Evolutionary conservation across 2,888 invertebrate species (phyloP).

Genomic region (Catocala nupta): DNA sequence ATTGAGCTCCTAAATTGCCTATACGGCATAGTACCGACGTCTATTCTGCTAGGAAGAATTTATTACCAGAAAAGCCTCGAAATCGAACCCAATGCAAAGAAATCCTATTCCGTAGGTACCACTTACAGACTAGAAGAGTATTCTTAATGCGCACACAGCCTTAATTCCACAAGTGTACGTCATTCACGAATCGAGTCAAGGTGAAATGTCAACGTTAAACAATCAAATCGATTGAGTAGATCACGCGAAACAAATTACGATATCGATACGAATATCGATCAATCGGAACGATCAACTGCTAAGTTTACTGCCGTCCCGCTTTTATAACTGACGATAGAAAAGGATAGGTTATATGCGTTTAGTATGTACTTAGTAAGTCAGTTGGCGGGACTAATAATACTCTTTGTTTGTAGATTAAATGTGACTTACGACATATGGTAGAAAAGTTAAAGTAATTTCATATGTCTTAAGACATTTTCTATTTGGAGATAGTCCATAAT

Average conservation of each 20-base stretch:
- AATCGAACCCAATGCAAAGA: too few species aligned
- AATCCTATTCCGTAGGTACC: background rate
- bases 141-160: background rate
- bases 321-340: slow-evolving; percentile 2
- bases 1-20: too few species aligned
- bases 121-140: background rate
- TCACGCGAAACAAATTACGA: slow-evolving; percentile 56
- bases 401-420: slow-evolving; percentile 17
- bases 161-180: slow-evolving; percentile 19
- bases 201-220: slow-evolving; percentile 54
- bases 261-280: slow-evolving; percentile 42
- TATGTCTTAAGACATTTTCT: too few species aligned
- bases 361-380: slow-evolving; percentile 2
- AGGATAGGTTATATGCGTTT: slow-evolving; percentile 9
- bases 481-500: too few species aligned
- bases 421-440: background rate
- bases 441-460: too few species aligned
- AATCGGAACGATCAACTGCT: slow-evolving; percentile 17
- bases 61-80: too few species aligned
- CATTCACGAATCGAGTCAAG: slow-evolving; percentile 49
- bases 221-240: slow-evolving; percentile 52
- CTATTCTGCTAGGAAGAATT: too few species aligned
- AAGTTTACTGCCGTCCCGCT: slow-evolving; percentile 14
- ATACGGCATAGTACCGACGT: too few species aligned
- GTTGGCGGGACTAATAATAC: slow-evolving; percentile 2